phyloP scores from a whole-genome alignment of 2,797 vertebrate species.

The Enteromius argenteus region DNA sequence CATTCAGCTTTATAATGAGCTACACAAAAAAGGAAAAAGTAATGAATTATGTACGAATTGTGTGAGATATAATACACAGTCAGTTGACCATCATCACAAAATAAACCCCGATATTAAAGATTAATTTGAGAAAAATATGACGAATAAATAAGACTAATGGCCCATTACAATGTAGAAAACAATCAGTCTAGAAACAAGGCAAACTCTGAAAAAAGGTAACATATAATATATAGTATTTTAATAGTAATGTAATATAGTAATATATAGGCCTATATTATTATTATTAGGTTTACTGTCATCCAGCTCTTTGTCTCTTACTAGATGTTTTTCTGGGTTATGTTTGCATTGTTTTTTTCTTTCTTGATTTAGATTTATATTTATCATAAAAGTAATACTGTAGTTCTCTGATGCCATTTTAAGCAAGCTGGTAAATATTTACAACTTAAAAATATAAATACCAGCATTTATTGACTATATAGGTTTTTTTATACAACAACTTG shows the following conservation, averaged over 20 bases:
- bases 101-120: not conserved
- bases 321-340: not conserved
- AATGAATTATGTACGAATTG: not conserved
- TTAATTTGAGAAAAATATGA: not conserved
- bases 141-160: not conserved
- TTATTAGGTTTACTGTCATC: not conserved
- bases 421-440: not conserved
- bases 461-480: not conserved
- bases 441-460: not conserved
- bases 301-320: not conserved
- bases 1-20: not conserved
- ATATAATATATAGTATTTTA: too few species aligned
- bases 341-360: not conserved
- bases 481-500: too few species aligned
- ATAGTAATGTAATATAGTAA: not conserved
- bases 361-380: not conserved
- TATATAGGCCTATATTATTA: not conserved
- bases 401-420: not conserved
- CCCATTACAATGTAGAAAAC: not conserved
- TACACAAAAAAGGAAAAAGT: not conserved
- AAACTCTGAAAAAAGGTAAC: not conserved
- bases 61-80: not conserved
- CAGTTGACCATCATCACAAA: not conserved
- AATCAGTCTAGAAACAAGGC: not conserved
- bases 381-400: not conserved